Evolutionary conservation across 2,113 vertebrate genomes (phyloP), one percentile per base, ranked within the genome.

Genomic region (Thomomys bottae): DNA sequence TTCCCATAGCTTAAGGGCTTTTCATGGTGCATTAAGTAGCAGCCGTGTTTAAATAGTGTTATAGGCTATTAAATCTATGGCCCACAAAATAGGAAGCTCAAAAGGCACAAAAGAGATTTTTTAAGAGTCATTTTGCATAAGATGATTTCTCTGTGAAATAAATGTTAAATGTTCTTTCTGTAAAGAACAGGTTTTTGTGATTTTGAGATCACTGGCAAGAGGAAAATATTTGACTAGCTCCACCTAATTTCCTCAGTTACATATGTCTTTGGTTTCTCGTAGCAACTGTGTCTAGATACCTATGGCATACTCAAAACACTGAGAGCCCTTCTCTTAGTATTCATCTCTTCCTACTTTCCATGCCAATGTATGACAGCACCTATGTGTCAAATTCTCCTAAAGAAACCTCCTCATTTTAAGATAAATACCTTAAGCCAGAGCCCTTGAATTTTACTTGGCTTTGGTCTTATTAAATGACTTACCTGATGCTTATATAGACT

Each of bases 391-490:
- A 72, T 84, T 45, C 32, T 5, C 78, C 59, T 73, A 82, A 72
- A 96, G 66, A 84, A 61, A 79, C 49, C 18, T 70, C 94, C 94
- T 96, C 40, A 84, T 86, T 93, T 76, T 87, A 95, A 90, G 83
- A 91, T 96, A 97, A 96, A 94, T 88, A 93, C 72, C 67, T 84
- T 95, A 49, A 76, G 84, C 84, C 63, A 75, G 49, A 93, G 54
- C 66, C 36, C 91, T 97, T 93, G 95, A 92, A 93, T 95, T 96
- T 97, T 96, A 34, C 77, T 97, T 97, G 96, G 80, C 83, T 95
- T 96, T 87, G 89, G 84, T 96, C 75, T 94, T 78, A 73, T 90
- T 85, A 96, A 97, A 94, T 17, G 49, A 97, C 61, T 94, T 88
- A 94, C 24, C n/a, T 42, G 89, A 18, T 78, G 91, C 75, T 77